These are phyloP conservation scores for Pseudomyrmex gracilis DNA, from an alignment of 1,140 invertebrate genomes.

Conservation along the genomic window DNA sequence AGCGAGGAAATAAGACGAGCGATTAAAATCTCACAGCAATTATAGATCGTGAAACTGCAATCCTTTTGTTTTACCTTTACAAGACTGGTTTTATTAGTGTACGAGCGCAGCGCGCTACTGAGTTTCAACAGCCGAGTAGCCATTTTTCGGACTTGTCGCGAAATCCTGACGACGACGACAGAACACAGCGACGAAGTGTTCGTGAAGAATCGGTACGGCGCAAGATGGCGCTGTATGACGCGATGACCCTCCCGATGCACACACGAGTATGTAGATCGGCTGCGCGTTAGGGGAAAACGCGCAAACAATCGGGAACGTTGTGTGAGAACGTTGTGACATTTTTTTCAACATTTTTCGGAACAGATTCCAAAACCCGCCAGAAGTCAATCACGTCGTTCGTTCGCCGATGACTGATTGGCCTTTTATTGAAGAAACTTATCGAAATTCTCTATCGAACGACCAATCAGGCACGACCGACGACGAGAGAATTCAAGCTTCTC, in stretches of 20 bases:
- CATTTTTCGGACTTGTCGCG: conserved; percentile 78
- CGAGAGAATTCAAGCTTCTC: too few relatives aligned
- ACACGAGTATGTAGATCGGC: not conserved
- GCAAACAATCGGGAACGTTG: too few relatives aligned
- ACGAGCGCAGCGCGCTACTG: conserved; percentile 79
- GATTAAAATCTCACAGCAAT: not conserved
- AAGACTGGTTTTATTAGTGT: conserved; percentile 81
- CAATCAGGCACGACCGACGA: too few relatives aligned
- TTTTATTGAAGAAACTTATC: too few relatives aligned
- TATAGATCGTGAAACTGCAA: not conserved
- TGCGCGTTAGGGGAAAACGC: too few relatives aligned
- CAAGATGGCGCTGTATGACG: conserved; percentile 12
- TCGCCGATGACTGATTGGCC: too few relatives aligned
- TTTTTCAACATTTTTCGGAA: too few relatives aligned
- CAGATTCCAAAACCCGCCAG: too few relatives aligned
- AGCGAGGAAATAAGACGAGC: not conserved
- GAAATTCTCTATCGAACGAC: too few relatives aligned
- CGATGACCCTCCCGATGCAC: too few relatives aligned
- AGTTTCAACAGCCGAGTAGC: conserved; percentile 84
- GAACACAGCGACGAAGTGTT: not conserved
- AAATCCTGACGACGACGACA: not conserved
- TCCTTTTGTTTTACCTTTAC: conserved; percentile 79
- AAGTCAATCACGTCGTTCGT: too few relatives aligned
- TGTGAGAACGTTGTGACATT: too few relatives aligned
- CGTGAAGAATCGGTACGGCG: not conserved